These are phyloP conservation scores for Scaptomyza hsui DNA, from an alignment of 1,140 invertebrate genomes.

Conservation along the genomic window DNA sequence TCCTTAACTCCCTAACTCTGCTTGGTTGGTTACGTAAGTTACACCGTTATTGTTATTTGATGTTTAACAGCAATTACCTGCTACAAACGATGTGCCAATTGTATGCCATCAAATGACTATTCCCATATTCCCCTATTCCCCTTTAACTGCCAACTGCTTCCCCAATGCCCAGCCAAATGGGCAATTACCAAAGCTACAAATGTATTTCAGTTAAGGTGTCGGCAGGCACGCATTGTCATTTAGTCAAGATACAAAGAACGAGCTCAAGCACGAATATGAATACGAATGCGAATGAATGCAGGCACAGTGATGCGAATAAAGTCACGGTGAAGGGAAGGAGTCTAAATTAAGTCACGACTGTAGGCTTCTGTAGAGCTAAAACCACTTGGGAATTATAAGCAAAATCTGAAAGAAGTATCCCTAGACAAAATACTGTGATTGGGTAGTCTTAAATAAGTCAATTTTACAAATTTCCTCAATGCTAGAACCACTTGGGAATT, in stretches of 20 bases:
- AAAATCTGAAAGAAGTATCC: background rate
- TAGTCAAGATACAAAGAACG: constrained; percentile 37
- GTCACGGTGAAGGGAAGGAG: constrained; percentile 6
- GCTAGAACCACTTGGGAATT: no score
- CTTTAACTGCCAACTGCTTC: constrained; percentile 12
- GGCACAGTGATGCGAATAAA: constrained; percentile 11
- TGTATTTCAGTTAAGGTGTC: constrained; percentile 60
- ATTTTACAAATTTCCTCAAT: no score
- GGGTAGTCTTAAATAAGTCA: no score
- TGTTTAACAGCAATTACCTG: constrained; percentile 31
- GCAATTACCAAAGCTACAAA: constrained; percentile 68
- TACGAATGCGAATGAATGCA: background rate
- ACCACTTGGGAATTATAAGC: background rate
- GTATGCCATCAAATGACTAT: constrained; percentile 40
- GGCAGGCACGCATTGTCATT: constrained; percentile 76
- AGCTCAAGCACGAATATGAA: constrained; percentile 23
- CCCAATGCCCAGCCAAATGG: constrained; percentile 27
- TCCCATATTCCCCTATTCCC: background rate
- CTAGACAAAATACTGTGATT: no score
- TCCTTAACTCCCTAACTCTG: background rate
- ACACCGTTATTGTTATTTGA: constrained; percentile 13
- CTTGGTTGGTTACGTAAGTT: constrained; percentile 48
- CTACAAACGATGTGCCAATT: constrained; percentile 72
- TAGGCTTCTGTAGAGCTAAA: no score
- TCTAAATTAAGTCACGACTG: no score